These are phyloP conservation scores for Lutraria rhynchaena DNA, from an alignment of 1,140 invertebrate species.

Conservation along the genomic window DNA sequence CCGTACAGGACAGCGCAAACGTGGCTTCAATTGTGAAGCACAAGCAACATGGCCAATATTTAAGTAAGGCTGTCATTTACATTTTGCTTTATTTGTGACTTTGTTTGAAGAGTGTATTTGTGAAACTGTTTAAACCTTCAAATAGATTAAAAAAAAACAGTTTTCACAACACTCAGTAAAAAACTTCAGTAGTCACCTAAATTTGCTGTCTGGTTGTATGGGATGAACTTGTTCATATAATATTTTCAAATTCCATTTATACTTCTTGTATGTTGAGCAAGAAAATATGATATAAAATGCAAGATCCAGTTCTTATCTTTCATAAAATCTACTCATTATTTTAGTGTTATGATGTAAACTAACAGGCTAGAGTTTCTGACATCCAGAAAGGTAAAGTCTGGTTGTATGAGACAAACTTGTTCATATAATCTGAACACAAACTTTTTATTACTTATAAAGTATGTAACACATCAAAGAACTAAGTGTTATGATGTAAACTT, in stretches of 20 bases:
- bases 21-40: constrained; percentile 93
- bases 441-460: not conserved
- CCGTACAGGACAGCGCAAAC: constrained; percentile 93
- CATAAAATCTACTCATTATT: too few species aligned
- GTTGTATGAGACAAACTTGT: constrained; percentile 44
- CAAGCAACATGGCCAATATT: constrained; percentile 93
- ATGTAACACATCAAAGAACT: too few species aligned
- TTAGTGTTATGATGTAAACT: constrained; percentile 37
- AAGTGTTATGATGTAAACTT: constrained; percentile 1
- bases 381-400: constrained; percentile 7
- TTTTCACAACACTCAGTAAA: too few species aligned
- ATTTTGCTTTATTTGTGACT: too few species aligned
- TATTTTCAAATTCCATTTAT: too few species aligned
- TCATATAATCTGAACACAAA: constrained; percentile 16
- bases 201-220: too few species aligned
- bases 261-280: too few species aligned
- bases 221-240: too few species aligned
- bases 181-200: too few species aligned
- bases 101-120: not conserved
- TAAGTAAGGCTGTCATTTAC: constrained; percentile 83
- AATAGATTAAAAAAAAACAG: not conserved
- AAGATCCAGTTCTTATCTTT: too few species aligned
- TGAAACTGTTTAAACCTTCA: not conserved
- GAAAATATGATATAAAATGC: too few species aligned
- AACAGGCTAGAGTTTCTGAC: constrained; percentile 38